phyloP scores from a whole-genome alignment of 2,888 invertebrate genomes.

The Microctonus brassicae region DNA sequence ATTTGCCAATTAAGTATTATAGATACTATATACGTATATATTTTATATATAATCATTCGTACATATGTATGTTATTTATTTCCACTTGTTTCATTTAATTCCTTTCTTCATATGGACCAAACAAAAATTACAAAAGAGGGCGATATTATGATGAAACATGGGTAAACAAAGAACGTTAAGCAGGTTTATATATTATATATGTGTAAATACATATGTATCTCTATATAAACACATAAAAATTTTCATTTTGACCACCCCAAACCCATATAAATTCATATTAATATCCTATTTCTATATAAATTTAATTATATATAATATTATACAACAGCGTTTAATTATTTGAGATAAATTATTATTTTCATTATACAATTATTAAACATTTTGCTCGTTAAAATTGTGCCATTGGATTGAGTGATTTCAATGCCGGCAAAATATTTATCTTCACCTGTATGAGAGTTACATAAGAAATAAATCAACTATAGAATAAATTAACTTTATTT shows the following conservation, averaged over 20 bases:
- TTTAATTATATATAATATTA: too few relatives aligned
- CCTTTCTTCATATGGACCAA: background rate
- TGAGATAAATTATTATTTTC: background rate
- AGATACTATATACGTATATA: too few relatives aligned
- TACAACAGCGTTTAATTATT: too few relatives aligned
- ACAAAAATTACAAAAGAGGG: background rate
- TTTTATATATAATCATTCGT: background rate
- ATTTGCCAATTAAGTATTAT: too few relatives aligned
- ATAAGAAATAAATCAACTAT: too few relatives aligned
- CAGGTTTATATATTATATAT: background rate
- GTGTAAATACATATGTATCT: background rate
- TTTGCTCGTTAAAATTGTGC: background rate
- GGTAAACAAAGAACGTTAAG: background rate
- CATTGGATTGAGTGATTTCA: conserved; percentile 10
- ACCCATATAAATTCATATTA: too few relatives aligned
- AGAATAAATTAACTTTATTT: too few relatives aligned
- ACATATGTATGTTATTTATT: too few relatives aligned
- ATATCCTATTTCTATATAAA: too few relatives aligned
- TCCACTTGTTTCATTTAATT: background rate
- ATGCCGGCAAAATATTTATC: background rate
- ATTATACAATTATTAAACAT: background rate
- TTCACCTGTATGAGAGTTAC: background rate
- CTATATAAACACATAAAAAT: background rate
- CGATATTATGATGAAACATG: background rate
- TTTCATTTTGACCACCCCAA: too few relatives aligned